These are phyloP conservation scores for Drosophila melanosoma DNA, from an alignment of 2,888 invertebrate genomes.

Conservation along the genomic window DNA sequence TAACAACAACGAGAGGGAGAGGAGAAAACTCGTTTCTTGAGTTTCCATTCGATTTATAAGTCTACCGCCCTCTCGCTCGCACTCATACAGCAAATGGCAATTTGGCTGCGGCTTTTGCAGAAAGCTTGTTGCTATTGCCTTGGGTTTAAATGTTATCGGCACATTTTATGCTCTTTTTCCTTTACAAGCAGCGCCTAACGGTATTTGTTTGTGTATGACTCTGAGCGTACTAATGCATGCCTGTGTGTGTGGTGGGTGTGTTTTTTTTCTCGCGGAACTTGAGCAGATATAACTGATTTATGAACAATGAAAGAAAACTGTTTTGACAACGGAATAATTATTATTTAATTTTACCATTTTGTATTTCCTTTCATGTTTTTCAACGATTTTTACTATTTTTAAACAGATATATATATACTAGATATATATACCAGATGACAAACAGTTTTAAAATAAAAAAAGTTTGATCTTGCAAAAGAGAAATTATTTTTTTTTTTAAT, in stretches of 20 bases:
- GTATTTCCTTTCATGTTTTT: not conserved
- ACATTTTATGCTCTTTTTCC: slow-evolving; percentile 51
- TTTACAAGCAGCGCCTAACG: slow-evolving; percentile 63
- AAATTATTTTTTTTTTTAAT: too few species aligned
- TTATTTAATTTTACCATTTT: not conserved
- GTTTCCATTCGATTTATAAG: slow-evolving; percentile 32
- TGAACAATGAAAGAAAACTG: not conserved
- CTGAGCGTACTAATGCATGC: slow-evolving; percentile 1
- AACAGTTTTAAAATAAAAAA: too few species aligned
- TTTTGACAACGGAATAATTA: not conserved
- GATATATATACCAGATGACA: not conserved
- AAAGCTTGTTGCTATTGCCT: slow-evolving; percentile 45
- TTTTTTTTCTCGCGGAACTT: not conserved
- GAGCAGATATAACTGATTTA: not conserved
- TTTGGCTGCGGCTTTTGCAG: slow-evolving; percentile 31
- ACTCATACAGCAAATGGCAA: slow-evolving; percentile 16
- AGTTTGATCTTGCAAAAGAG: too few species aligned
- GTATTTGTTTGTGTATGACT: slow-evolving; percentile 25
- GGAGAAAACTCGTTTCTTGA: slow-evolving; percentile 58
- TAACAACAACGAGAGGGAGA: slow-evolving; percentile 11
- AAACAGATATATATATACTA: not conserved
- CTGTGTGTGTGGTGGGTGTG: not conserved
- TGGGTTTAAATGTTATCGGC: slow-evolving; percentile 73
- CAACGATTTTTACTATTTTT: not conserved
- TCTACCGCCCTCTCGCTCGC: slow-evolving; percentile 1